Percentiles rank a stretch among this genome's conserved stretches.
These are phyloP conservation scores for Scatophagus argus DNA, from an alignment of 2,113 vertebrate species.

Conservation along the genomic window DNA sequence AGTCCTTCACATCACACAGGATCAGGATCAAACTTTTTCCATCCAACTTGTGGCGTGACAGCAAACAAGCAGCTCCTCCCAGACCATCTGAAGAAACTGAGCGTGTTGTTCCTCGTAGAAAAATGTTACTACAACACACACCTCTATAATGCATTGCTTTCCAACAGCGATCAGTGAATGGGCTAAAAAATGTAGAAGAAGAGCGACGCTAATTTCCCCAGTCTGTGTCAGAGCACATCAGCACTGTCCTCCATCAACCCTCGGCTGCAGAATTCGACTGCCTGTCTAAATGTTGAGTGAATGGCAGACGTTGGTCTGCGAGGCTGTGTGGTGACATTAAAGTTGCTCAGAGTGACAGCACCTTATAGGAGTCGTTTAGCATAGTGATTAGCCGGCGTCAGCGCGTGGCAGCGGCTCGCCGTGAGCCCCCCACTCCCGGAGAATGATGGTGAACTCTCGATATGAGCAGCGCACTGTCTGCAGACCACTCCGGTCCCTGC, in stretches of 20 bases:
- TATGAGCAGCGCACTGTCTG: constrained; percentile 18
- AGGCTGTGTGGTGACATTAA: constrained; percentile 20
- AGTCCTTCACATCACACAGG: too few species aligned
- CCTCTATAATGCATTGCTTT: background rate
- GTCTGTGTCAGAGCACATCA: background rate
- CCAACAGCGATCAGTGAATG: background rate
- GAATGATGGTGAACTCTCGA: constrained; percentile 50
- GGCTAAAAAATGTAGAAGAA: background rate
- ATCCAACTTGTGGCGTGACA: too few species aligned
- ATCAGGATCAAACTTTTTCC: too few species aligned
- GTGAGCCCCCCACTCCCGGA: constrained; percentile 27
- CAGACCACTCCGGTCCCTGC: constrained; percentile 23
- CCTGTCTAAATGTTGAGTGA: constrained; percentile 12
- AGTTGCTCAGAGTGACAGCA: constrained; percentile 28
- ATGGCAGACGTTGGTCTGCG: constrained; percentile 8
- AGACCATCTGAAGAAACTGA: too few species aligned
- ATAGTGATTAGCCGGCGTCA: constrained; percentile 43
- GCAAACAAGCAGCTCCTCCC: too few species aligned
- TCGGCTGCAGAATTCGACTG: background rate
- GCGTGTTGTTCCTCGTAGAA: too few species aligned
- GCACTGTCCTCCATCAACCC: background rate
- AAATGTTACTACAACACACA: background rate
- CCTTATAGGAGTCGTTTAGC: constrained; percentile 39
- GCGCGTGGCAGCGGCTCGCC: background rate
- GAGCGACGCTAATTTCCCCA: background rate